These are phyloP conservation scores for Ariolimax columbianus DNA, from an alignment of 2,888 invertebrate species.

Conservation along the genomic window DNA sequence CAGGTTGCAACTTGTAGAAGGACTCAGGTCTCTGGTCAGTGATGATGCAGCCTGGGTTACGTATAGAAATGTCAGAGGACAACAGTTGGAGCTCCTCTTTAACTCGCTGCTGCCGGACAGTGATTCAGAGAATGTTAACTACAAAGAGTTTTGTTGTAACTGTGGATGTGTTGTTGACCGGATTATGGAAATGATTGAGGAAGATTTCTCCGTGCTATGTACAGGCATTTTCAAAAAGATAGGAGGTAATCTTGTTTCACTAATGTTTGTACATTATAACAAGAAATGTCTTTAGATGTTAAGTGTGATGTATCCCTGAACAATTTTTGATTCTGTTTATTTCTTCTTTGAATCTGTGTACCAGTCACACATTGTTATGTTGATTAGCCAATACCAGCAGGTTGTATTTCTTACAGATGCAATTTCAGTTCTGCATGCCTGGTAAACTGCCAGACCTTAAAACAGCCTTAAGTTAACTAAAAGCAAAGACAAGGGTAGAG, in stretches of 20 bases:
- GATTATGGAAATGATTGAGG: slow-evolving; percentile 74
- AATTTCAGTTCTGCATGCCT: no score
- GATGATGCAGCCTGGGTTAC: slow-evolving; percentile 72
- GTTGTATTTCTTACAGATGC: no score
- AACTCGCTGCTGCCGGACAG: slow-evolving; percentile 64
- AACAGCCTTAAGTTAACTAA: no score
- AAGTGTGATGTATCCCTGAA: no score
- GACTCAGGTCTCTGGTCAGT: slow-evolving; percentile 68
- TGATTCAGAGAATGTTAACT: slow-evolving; percentile 63
- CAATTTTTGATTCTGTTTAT: no score
- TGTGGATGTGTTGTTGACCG: slow-evolving; percentile 65
- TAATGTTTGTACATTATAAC: not conserved
- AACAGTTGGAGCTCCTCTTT: slow-evolving; percentile 70
- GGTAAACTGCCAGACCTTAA: no score
- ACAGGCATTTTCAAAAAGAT: slow-evolving; percentile 72
- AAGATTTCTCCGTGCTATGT: slow-evolving; percentile 73
- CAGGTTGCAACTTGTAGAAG: slow-evolving; percentile 71
- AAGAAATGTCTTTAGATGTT: no score
- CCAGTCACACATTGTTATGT: no score
- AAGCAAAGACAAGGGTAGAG: no score
- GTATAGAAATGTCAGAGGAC: slow-evolving; percentile 66
- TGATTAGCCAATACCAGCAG: no score
- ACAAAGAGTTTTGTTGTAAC: slow-evolving; percentile 66
- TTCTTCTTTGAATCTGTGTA: no score
- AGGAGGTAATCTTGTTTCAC: slow-evolving; percentile 45